These are phyloP conservation scores for Orientallactaga sibirica DNA, from an alignment of 2,797 vertebrate genomes.

Conservation along the genomic window DNA sequence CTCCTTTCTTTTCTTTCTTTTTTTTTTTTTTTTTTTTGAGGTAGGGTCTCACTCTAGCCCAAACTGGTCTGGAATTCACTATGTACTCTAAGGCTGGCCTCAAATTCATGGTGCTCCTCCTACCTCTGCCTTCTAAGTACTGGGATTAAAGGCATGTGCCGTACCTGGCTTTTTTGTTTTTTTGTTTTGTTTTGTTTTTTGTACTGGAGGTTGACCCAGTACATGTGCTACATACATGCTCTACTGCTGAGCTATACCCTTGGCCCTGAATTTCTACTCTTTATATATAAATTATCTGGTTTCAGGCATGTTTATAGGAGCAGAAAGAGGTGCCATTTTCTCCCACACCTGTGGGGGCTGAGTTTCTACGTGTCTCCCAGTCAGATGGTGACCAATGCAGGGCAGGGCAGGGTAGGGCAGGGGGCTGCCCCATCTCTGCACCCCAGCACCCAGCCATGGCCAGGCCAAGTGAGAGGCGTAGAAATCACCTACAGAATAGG, in stretches of 20 bases:
- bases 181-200: neutral
- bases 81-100: no score
- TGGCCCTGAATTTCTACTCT: neutral
- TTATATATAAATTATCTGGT: neutral
- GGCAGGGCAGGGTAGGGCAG: neutral
- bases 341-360: neutral
- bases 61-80: no score
- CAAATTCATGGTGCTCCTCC: no score
- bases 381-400: neutral
- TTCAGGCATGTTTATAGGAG: neutral
- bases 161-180: neutral
- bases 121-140: no score
- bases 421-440: neutral
- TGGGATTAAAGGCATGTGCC: no score
- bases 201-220: neutral
- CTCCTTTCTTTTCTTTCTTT: no score
- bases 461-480: neutral
- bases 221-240: neutral
- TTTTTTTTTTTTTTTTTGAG: no score
- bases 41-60: no score
- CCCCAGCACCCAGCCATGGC: neutral
- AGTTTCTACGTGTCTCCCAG: neutral
- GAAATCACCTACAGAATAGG: neutral
- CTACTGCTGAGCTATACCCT: neutral
- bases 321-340: neutral